Base-by-base conservation (phyloP, 2,888 invertebrate genomes). In the Thera britannica region DNA sequence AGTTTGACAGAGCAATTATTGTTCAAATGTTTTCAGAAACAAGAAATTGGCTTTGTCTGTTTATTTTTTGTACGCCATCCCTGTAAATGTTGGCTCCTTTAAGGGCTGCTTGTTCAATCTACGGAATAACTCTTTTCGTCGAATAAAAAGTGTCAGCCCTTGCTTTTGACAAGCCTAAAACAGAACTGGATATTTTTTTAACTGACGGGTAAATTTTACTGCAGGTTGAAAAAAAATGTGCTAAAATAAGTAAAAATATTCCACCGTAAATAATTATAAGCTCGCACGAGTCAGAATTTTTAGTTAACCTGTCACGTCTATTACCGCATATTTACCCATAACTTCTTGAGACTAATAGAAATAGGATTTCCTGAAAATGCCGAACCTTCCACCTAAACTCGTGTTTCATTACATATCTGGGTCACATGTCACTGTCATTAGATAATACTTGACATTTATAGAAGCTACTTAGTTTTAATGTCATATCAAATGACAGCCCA, bases 1-100 rank as follows among this genome's bases (percentile, higher is more conserved):
- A 83, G 72, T 83, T 82, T 75, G 74, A 74, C 73, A 67, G 71
- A 75, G 69, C 76, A 73, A 82, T 84, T 84, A 82, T 84, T 83
- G 78, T 82, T 78, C 79, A 65, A 71, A 75, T 80, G 77, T 75
- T 79, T 77, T 71, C 67, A 70, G 70, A 66, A 75, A 70, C 64
- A 75, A 72, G 72, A 76, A 64, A 71, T 66, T 56, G 23, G 23
- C 23, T 23, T 23, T 23, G 23, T 23, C 23, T 23, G 23, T 23
- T 23, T 23, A 23, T 23, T 23, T 23, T 23, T 23, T 23, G 23
- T 23, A 23, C 23, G 23, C 23, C 23, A 23, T 23, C 23, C 23
- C 23, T 23, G 23, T 23, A 23, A 23, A 23, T 23, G 23, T 23
- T 23, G 23, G 23, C 23, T 23, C 23, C 23, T 23, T 1, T 23